phyloP scores from a whole-genome alignment of 1,140 invertebrate species.

The Brachionus angularis region DNA sequence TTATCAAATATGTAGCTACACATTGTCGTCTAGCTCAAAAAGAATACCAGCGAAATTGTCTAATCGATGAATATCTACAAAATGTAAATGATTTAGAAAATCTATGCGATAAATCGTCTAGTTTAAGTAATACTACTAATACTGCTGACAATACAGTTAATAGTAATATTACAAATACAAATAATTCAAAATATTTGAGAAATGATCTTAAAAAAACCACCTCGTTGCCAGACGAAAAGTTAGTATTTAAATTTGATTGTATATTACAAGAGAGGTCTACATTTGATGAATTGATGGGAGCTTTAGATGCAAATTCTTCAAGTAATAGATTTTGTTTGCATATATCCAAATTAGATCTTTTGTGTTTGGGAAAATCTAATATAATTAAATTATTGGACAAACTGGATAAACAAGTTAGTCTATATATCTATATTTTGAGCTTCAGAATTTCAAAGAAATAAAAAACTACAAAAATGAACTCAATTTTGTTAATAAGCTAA shows the following conservation, averaged over 20 bases:
- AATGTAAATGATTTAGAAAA: constrained; percentile 42
- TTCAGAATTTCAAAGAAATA: background rate
- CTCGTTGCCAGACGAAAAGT: constrained; percentile 14
- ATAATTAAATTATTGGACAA: constrained; percentile 26
- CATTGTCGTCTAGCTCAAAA: constrained; percentile 44
- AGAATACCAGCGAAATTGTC: constrained; percentile 40
- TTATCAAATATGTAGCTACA: constrained; percentile 42
- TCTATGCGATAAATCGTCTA: constrained; percentile 33
- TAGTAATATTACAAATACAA: no score
- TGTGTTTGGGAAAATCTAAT: constrained; percentile 24
- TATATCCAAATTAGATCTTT: constrained; percentile 39
- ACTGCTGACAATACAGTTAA: no score
- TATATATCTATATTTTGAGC: background rate
- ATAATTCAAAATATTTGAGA: no score
- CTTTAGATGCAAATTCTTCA: constrained; percentile 9
- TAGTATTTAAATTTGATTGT: constrained; percentile 41
- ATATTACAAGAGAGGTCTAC: constrained; percentile 28
- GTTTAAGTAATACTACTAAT: background rate
- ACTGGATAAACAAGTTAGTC: constrained; percentile 5
- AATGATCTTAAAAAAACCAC: constrained; percentile 29
- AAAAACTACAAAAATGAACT: background rate
- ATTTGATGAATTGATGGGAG: constrained; percentile 31
- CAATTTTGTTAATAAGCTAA: no score
- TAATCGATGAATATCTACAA: constrained; percentile 40
- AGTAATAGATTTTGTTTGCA: constrained; percentile 29